These are phyloP conservation scores for Reinhardtius hippoglossoides DNA, from an alignment of 2,113 vertebrate genomes.

Conservation along the genomic window DNA sequence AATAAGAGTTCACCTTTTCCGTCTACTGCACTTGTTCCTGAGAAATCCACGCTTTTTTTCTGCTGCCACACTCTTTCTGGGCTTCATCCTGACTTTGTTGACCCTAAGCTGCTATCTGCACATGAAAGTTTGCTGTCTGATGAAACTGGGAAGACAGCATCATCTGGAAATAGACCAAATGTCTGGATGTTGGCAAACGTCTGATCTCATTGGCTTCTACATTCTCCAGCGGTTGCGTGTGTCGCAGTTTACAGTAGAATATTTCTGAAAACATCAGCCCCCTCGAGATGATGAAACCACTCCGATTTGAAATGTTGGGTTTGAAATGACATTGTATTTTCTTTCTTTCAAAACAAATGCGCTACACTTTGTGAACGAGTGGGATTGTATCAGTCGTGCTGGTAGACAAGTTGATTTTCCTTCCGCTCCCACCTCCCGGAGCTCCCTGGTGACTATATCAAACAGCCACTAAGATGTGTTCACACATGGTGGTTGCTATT, in stretches of 20 bases:
- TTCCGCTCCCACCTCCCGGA: slow-evolving; percentile 44
- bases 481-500: slow-evolving; percentile 57
- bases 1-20: neutral
- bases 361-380: slow-evolving; percentile 29
- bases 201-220: neutral
- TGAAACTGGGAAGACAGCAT: slow-evolving; percentile 14
- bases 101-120: neutral
- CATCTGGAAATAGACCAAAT: slow-evolving; percentile 5
- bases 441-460: slow-evolving; percentile 65
- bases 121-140: slow-evolving; percentile 3
- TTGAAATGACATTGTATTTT: slow-evolving; percentile 20
- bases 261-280: slow-evolving; percentile 6
- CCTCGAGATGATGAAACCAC: slow-evolving; percentile 19
- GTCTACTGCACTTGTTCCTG: neutral
- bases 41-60: neutral
- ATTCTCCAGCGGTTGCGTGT: neutral
- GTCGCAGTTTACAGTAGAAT: slow-evolving; percentile 4
- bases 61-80: neutral
- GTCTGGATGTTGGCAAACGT: neutral
- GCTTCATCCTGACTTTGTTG: neutral
- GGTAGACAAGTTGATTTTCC: slow-evolving; percentile 38
- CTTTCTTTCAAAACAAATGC: slow-evolving; percentile 24
- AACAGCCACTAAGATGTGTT: slow-evolving; percentile 60
- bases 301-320: slow-evolving; percentile 27
- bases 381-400: slow-evolving; percentile 35